phyloP scores from a whole-genome alignment of 2,888 invertebrate species.

The Apotomis capreana region DNA sequence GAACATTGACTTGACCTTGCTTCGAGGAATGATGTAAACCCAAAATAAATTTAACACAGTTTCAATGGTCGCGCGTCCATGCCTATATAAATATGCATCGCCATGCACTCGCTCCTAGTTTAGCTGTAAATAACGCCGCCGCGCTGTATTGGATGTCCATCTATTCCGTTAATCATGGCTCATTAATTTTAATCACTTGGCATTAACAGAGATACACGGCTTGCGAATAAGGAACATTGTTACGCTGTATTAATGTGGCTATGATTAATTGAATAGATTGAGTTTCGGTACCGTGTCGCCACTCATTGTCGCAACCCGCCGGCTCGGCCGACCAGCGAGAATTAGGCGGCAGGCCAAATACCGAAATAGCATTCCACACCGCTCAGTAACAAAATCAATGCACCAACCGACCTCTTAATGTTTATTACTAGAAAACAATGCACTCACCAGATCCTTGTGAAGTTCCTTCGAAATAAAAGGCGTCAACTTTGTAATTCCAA shows the following conservation, averaged over 20 bases:
- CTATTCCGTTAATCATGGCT: constrained; percentile 16
- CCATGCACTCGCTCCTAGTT: constrained; percentile 15
- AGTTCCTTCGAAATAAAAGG: constrained; percentile 96
- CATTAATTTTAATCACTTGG: constrained; percentile 29
- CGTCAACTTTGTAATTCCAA: constrained; percentile 95
- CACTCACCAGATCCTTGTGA: constrained; percentile 96
- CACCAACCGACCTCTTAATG: constrained; percentile 69
- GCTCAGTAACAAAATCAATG: constrained; percentile 75
- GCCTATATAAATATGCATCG: constrained; percentile 7
- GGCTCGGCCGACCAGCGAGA: constrained; percentile 58
- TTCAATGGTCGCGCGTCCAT: constrained; percentile 7
- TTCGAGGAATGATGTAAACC: constrained; percentile 27
- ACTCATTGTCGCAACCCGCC: constrained; percentile 66
- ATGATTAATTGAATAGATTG: constrained; percentile 38
- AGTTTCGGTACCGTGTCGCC: constrained; percentile 32
- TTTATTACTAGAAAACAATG: constrained; percentile 42
- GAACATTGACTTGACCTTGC: constrained; percentile 32
- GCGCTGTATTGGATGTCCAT: constrained; percentile 8
- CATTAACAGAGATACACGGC: constrained; percentile 11
- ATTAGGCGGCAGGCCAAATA: constrained; percentile 82
- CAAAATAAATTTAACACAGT: constrained; percentile 29
- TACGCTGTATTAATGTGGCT: constrained; percentile 25
- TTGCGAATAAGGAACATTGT: constrained; percentile 31
- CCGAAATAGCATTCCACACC: constrained; percentile 78
- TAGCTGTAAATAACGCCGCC: constrained; percentile 10